phyloP scores from a whole-genome alignment of 1,140 invertebrate genomes.

The Papilio glaucus region DNA sequence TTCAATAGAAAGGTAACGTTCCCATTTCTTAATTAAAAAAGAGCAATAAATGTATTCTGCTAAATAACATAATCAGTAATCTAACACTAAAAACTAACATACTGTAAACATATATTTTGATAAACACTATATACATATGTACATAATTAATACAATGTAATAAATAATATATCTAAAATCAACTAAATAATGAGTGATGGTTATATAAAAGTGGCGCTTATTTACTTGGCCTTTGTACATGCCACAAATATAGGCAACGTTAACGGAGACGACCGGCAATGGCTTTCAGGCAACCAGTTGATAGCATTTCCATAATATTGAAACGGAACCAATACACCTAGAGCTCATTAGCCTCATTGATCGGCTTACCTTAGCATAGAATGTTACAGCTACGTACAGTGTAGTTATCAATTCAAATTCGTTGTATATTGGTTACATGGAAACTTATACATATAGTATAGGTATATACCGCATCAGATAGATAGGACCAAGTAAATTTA shows the following conservation, averaged over 20 bases:
- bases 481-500: background rate
- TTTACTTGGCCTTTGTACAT: constrained; percentile 36
- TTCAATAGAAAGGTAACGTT: no score
- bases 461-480: background rate
- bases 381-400: constrained; percentile 44
- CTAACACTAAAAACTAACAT: no score
- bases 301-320: constrained; percentile 74
- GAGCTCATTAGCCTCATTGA: constrained; percentile 66
- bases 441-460: background rate
- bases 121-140: no score
- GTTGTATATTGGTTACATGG: constrained; percentile 35
- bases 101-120: no score
- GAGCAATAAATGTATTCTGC: no score
- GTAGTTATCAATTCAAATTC: constrained; percentile 40
- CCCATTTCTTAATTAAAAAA: no score
- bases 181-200: background rate
- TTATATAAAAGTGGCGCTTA: constrained; percentile 10
- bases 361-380: constrained; percentile 61
- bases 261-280: constrained; percentile 50
- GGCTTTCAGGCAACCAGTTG: constrained; percentile 61
- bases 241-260: constrained; percentile 47
- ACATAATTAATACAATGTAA: background rate
- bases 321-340: constrained; percentile 61
- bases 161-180: background rate
- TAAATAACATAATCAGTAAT: background rate